Conservation (phyloP, 1,140 invertebrate species). For the Watersipora subatra region DNA sequence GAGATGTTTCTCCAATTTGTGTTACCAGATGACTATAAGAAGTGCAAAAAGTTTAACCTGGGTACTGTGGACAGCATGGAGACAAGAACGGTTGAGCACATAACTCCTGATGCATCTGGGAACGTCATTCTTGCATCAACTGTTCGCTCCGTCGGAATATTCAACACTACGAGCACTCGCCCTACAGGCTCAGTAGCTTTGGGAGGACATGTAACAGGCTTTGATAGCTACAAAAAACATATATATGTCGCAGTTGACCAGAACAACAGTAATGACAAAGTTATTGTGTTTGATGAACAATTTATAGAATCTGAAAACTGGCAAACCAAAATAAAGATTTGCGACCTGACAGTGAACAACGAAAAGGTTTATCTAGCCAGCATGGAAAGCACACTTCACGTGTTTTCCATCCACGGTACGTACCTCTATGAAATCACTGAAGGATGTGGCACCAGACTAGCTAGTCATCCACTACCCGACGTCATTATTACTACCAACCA, state of each 20-base stretch:
- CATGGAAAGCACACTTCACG: neutral
- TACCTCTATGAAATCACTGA: neutral
- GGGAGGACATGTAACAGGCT: too few species aligned
- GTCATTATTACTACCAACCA: neutral
- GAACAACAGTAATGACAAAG: neutral
- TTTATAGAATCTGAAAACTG: neutral
- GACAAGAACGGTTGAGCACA: too few species aligned
- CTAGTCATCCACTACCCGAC: neutral
- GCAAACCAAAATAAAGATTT: neutral
- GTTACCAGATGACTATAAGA: too few species aligned
- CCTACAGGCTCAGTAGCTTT: too few species aligned
- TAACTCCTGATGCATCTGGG: too few species aligned
- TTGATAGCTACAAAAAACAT: too few species aligned
- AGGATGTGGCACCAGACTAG: neutral
- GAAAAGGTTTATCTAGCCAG: neutral
- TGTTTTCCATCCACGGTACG: neutral
- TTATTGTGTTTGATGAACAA: neutral
- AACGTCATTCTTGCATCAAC: too few species aligned
- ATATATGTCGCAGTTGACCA: too few species aligned
- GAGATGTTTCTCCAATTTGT: too few species aligned
- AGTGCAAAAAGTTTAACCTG: neutral
- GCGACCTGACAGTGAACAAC: neutral
- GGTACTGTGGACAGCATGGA: too few species aligned
- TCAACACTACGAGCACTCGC: too few species aligned
- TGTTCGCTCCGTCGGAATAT: too few species aligned